Evolutionary conservation across 2,797 vertebrate species (phyloP).

Genomic region (Myiotriccus ornatus): DNA sequence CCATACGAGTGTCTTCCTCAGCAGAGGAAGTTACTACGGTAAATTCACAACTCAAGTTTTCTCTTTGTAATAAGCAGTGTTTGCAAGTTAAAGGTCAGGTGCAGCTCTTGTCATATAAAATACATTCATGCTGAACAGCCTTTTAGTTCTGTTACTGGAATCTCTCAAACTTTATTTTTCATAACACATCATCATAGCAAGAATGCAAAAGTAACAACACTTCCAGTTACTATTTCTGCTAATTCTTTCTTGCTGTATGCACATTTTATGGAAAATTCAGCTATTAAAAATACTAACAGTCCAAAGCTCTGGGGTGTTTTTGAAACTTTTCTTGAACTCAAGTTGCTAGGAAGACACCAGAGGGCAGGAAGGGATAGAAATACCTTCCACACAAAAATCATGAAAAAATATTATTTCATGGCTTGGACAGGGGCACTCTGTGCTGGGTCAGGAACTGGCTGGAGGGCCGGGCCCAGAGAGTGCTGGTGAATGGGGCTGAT

Average conservation of each 20-base stretch:
- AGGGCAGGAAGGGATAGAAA: background rate
- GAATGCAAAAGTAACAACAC: background rate
- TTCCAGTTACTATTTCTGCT: background rate
- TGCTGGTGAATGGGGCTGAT: too few species aligned
- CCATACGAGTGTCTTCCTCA: background rate
- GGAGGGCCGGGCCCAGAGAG: too few species aligned
- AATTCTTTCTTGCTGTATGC: background rate
- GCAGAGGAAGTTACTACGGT: background rate
- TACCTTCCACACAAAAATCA: background rate
- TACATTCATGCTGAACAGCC: background rate
- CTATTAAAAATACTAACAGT: background rate
- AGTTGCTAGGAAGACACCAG: background rate
- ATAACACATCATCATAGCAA: background rate
- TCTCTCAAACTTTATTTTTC: background rate
- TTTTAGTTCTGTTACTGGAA: background rate
- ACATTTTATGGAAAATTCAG: background rate
- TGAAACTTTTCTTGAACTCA: background rate
- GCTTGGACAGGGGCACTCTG: too few species aligned
- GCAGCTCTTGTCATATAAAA: background rate
- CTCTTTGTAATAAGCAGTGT: background rate
- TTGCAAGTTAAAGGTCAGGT: background rate
- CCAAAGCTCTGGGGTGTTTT: background rate
- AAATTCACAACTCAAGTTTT: background rate
- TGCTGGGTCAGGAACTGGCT: too few species aligned
- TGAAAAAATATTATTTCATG: background rate